Conservation (phyloP, 2,888 invertebrate genomes). For the Agriopis aurantiaria region DNA sequence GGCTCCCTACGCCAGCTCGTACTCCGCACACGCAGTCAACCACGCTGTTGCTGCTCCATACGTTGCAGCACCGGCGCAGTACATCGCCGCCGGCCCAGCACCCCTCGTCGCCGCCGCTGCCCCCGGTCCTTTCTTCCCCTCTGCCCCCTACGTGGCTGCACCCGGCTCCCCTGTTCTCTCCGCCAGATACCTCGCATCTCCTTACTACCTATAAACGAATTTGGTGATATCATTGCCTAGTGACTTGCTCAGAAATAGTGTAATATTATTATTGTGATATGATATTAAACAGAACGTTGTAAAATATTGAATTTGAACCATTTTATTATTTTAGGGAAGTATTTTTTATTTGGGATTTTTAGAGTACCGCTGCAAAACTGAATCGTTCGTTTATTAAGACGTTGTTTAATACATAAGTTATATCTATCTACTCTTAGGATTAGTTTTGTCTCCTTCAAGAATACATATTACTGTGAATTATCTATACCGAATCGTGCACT, state of each 20-base stretch:
- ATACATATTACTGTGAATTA: neutral
- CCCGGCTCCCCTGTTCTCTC: conserved; percentile 48
- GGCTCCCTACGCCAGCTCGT: conserved; percentile 91
- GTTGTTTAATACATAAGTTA: neutral
- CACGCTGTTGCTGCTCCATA: conserved; percentile 90
- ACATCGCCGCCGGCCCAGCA: conserved; percentile 82
- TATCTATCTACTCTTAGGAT: too few species aligned
- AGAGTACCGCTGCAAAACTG: too few species aligned
- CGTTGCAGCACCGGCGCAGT: conserved; percentile 84
- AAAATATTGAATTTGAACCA: conserved; percentile 8
- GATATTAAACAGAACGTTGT: conserved; percentile 40
- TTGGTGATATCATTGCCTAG: conserved; percentile 79
- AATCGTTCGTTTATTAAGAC: too few species aligned
- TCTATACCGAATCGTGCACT: neutral
- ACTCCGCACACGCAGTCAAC: conserved; percentile 91
- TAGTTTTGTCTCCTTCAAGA: conserved; percentile 1
- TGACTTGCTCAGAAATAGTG: conserved; percentile 78
- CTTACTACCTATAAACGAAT: conserved; percentile 76
- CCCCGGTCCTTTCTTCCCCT: conserved; percentile 51
- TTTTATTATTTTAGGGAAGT: neutral
- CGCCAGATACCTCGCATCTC: conserved; percentile 69
- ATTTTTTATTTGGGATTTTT: too few species aligned
- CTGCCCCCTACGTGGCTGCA: conserved; percentile 50
- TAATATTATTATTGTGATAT: conserved; percentile 38
- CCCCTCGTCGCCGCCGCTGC: conserved; percentile 80